Conservation (phyloP, 2,888 invertebrate genomes). For the Noctua comes region DNA sequence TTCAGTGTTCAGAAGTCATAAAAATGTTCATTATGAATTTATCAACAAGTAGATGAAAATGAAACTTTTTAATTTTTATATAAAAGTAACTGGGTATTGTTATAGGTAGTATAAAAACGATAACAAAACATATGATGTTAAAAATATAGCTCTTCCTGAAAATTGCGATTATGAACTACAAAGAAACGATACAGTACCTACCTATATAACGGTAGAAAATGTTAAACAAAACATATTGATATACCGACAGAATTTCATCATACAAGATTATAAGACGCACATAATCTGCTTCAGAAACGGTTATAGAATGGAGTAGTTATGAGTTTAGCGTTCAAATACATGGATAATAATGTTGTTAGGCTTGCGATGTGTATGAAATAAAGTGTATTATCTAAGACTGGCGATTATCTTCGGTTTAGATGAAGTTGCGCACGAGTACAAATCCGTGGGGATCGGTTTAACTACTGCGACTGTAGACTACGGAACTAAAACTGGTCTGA, state of each 20-base stretch:
- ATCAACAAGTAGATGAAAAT: neutral
- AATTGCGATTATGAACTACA: slow-evolving; percentile 25
- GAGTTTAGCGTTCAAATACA: slow-evolving; percentile 29
- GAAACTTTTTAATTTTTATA: neutral
- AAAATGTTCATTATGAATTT: neutral
- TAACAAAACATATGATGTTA: neutral
- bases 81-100: neutral
- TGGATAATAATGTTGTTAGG: slow-evolving; percentile 35
- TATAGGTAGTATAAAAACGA: neutral
- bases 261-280: slow-evolving; percentile 21
- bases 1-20: no score
- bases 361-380: slow-evolving; percentile 47
- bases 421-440: slow-evolving; percentile 45
- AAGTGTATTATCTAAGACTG: slow-evolving; percentile 49
- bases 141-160: neutral
- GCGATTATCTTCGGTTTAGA: slow-evolving; percentile 49
- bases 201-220: neutral
- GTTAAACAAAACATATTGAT: neutral
- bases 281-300: slow-evolving; percentile 39
- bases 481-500: neutral
- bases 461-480: slow-evolving; percentile 34
- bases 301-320: slow-evolving; percentile 43
- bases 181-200: neutral
- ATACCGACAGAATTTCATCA: slow-evolving; percentile 21
- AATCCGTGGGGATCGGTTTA: slow-evolving; percentile 26